Evolutionary conservation across 2,888 invertebrate species (phyloP), one percentile per base, ranked within the genome.

Genomic region (Busseola fusca): DNA sequence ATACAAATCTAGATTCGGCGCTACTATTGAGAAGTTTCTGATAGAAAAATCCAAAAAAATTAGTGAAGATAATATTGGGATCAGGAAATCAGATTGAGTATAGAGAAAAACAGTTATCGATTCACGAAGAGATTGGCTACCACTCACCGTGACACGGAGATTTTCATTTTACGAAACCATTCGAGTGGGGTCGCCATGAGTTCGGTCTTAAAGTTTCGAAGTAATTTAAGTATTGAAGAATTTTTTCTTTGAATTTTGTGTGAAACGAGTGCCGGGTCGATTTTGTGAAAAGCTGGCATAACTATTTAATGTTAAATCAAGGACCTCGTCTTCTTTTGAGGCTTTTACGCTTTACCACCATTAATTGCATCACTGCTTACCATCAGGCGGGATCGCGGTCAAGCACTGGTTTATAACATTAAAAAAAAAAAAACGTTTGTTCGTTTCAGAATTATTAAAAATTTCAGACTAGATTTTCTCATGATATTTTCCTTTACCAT

Each of bases 141-240:
- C 16, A 76, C 70, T 87, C 89, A 85, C 69, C 86, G 84, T 88
- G 87, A 89, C 86, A 81, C 70, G 69, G 83, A 83, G 85, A 79
- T 87, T 89, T 89, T 88, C 82, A 85, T 87, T 90, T 87, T 81
- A 72, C 81, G 84, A 76, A 87, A 85, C 81, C 72, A 37, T 60
- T 54, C 48, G 72, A 69, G 3, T 80, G 21, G 72, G 82, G 84
- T 86, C 63, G 68, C 86, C 74, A 83, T 66, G 45, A 59, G 7
- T 75, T 68, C 3, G 14, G 18, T 27, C 21, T 74, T 66, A 40
- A 64, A 57, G 52, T 72, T 72, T 3, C 9, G 10, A 69, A 76
- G 27, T 76, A 59, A 50, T 58, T 66, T 58, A 57, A 59, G 30
- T 50, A 50, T n/a, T n/a, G 48, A 50, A 50, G 10, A 12, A 18